Evolutionary conservation across 30 jellyfish, hydroid and myxozoan genomes (phyloP).

Genomic region (Turritopsis dohrnii): DNA sequence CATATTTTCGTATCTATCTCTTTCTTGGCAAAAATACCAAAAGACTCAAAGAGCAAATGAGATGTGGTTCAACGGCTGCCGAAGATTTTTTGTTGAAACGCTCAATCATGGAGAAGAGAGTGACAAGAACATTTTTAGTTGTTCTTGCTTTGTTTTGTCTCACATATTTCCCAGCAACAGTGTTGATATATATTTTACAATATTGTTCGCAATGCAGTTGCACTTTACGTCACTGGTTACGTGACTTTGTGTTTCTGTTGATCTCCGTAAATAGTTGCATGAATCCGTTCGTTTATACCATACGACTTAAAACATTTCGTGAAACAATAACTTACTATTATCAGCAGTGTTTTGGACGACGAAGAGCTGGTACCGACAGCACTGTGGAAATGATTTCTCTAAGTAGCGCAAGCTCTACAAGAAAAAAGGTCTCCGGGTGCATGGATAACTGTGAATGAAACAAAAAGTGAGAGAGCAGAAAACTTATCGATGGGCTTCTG

Average conservation of each 20-base stretch:
- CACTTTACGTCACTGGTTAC: conserved; percentile 50
- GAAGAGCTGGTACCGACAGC: too few relatives aligned
- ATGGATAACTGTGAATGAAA: too few relatives aligned
- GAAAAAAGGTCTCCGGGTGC: too few relatives aligned
- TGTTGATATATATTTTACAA: conserved; percentile 58
- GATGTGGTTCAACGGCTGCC: background rate
- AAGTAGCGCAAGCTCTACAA: too few relatives aligned
- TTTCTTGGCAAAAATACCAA: background rate
- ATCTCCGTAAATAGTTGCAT: conserved; percentile 58
- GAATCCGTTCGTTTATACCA: conserved; percentile 68
- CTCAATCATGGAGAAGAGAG: too few relatives aligned
- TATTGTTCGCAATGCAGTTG: conserved; percentile 58
- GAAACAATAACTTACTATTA: background rate
- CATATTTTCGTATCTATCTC: background rate
- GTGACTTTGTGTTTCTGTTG: conserved; percentile 59
- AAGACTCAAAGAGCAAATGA: background rate
- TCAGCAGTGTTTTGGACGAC: background rate
- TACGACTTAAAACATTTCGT: conserved; percentile 44
- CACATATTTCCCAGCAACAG: conserved; percentile 69
- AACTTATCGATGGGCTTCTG: too few relatives aligned
- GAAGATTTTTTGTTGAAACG: too few relatives aligned
- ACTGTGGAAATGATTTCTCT: too few relatives aligned
- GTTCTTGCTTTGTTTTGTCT: too few relatives aligned
- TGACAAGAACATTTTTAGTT: too few relatives aligned
- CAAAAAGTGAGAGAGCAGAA: too few relatives aligned